These are phyloP conservation scores for Tragelaphus eurycerus DNA, from an alignment of 2,797 vertebrate genomes.

Conservation along the genomic window DNA sequence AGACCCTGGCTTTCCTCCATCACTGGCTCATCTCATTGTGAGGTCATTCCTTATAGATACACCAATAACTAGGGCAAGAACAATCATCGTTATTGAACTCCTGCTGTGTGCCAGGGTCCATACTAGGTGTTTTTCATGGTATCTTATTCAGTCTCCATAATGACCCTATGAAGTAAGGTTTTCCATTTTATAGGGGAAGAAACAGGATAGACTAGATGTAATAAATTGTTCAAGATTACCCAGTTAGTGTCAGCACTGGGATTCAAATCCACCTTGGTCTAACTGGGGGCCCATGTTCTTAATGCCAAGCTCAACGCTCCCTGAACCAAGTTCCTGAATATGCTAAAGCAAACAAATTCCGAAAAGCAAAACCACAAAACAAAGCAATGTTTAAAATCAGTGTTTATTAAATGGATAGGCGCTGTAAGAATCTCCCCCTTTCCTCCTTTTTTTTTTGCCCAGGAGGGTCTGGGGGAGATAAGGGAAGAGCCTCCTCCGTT, in stretches of 20 bases:
- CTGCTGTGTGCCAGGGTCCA: background rate
- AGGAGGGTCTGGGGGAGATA: background rate
- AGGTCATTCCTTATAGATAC: background rate
- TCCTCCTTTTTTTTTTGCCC: background rate
- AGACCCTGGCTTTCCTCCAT: background rate
- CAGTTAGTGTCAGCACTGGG: background rate
- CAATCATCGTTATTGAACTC: background rate
- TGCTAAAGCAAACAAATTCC: background rate
- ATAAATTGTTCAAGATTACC: background rate
- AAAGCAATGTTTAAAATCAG: background rate
- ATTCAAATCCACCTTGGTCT: background rate
- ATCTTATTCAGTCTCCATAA: background rate
- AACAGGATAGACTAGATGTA: background rate
- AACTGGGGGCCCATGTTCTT: background rate
- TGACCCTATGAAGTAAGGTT: background rate
- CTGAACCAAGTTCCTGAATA: background rate
- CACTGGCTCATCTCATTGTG: background rate
- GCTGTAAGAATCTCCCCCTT: background rate
- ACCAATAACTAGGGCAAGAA: background rate
- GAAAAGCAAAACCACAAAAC: background rate
- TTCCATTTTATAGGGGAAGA: background rate
- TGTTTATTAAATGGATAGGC: background rate
- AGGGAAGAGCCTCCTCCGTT: background rate
- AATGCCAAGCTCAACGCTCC: background rate
- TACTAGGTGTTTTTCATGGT: background rate